Percentiles rank a stretch among this genome's conserved stretches.
Conservation (phyloP, 2,797 vertebrate genomes). For the Tympanoctomys barrerae region DNA sequence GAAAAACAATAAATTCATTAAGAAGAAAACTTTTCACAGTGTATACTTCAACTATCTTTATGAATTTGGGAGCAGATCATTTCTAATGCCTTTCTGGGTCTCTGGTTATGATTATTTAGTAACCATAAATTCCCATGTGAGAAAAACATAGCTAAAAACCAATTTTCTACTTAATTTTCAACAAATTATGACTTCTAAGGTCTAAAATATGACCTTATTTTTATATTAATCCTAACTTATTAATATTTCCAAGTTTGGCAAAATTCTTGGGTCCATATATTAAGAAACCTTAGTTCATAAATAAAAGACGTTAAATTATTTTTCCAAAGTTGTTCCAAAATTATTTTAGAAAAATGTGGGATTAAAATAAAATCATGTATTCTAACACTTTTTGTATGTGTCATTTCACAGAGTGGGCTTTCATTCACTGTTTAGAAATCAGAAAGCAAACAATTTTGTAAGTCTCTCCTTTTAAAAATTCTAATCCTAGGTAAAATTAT, state of each 20-base stretch:
- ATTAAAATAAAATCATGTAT: conserved; percentile 28
- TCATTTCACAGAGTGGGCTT: neutral
- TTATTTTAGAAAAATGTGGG: neutral
- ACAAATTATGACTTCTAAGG: conserved; percentile 24
- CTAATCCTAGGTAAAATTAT: conserved; percentile 12
- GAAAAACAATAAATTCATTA: neutral
- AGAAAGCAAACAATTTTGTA: conserved; percentile 17
- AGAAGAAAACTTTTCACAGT: neutral
- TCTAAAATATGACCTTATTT: neutral
- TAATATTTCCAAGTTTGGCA: neutral
- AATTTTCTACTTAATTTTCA: conserved; percentile 43
- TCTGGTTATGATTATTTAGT: neutral
- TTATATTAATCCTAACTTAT: neutral
- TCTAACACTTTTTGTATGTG: neutral
- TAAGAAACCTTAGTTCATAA: neutral
- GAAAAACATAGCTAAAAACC: neutral
- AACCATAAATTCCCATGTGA: neutral
- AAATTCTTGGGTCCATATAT: conserved; percentile 3
- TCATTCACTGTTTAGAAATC: neutral
- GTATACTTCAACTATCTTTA: neutral
- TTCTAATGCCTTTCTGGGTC: neutral
- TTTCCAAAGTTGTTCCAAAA: conserved; percentile 35
- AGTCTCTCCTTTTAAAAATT: neutral
- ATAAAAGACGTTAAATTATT: neutral
- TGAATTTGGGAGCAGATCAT: neutral